Percentiles rank a stretch among this genome's conserved stretches.
Evolutionary conservation across 2,113 vertebrate species (phyloP).

Genomic region (Xenopus laevis): DNA sequence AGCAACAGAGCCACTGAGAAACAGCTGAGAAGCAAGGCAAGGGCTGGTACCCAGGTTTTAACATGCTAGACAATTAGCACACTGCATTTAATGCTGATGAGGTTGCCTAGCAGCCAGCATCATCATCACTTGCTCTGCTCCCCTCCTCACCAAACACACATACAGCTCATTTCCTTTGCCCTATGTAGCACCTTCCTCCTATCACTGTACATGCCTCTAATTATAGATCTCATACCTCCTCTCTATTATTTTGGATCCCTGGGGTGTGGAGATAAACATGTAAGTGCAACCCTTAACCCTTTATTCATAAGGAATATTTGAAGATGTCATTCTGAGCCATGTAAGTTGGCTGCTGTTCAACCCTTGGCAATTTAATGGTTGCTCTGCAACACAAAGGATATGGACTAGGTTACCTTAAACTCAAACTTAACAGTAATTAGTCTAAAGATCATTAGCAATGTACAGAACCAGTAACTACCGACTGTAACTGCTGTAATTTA

Average conservation of each 20-base stretch:
- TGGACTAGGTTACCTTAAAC: too few relatives aligned
- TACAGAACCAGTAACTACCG: too few relatives aligned
- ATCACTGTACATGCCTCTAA: constrained; percentile 67
- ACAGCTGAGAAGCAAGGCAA: constrained; percentile 84
- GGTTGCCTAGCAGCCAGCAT: constrained; percentile 90
- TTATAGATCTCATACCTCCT: constrained; percentile 68
- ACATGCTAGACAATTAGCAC: constrained; percentile 87
- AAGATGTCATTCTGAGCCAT: neutral
- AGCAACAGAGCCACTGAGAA: constrained; percentile 75
- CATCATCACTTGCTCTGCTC: constrained; percentile 55
- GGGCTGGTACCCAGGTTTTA: constrained; percentile 80
- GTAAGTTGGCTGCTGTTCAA: neutral
- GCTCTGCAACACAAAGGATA: too few relatives aligned
- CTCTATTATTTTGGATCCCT: constrained; percentile 66
- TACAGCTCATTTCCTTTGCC: constrained; percentile 52
- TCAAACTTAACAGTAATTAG: too few relatives aligned
- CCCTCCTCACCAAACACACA: neutral
- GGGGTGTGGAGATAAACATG: constrained; percentile 50
- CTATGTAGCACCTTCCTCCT: constrained; percentile 52
- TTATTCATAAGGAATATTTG: neutral
- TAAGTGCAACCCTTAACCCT: constrained; percentile 4
- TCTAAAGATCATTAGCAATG: too few relatives aligned
- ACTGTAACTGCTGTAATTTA: too few relatives aligned
- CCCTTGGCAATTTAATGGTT: neutral
- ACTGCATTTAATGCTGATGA: constrained; percentile 80